Evolutionary conservation across 1,140 invertebrate species (phyloP), one percentile per base, ranked within the genome.

Genomic region (Nephila pilipes): DNA sequence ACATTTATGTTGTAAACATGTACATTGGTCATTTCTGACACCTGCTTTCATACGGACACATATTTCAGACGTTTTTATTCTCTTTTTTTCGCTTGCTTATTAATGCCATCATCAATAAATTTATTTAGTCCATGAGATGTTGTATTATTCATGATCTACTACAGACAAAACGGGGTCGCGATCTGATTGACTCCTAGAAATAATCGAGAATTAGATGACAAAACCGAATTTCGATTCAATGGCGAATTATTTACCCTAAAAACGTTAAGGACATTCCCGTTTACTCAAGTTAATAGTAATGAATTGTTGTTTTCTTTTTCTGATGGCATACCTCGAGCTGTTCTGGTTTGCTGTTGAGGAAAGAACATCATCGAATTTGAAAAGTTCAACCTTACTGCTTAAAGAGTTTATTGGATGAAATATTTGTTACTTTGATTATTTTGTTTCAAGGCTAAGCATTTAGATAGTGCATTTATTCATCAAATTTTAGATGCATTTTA

Each of bases 221-320:
- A 65, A 65, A 25, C n/a, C n/a, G 63, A 65, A 60, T 25, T 65
- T 65, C 63, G 63, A 65, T 65, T 65, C 58, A 65, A n/a, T 65
- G 22, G 3, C 63, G n/a, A n/a, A 65, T n/a, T n/a, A 65, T 25
- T 25, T 65, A 58, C 20, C 57, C 20, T 58, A 58, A 58, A 58
- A 58, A 20, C 57, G 2, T 22, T 58, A 58, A 58, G 20, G 20
- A 20, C 57, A 20, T 22, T 58, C 57, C 57, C 57, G 20, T 58
- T 58, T 22, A 58, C 14, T 58, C 5, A 20, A 20, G 57, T 18
- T 58, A 58, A 58, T 58, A 16, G 18, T 58, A 58, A 58, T 58
- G 57, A 58, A 58, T 58, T 20, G 18, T 0, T 58, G 14, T 58
- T 1, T 1, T 58, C 14, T 58, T 58, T 58, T 22, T 58, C 5